These are phyloP conservation scores for Gila orcuttii DNA, from an alignment of 2,113 vertebrate genomes.

Conservation along the genomic window DNA sequence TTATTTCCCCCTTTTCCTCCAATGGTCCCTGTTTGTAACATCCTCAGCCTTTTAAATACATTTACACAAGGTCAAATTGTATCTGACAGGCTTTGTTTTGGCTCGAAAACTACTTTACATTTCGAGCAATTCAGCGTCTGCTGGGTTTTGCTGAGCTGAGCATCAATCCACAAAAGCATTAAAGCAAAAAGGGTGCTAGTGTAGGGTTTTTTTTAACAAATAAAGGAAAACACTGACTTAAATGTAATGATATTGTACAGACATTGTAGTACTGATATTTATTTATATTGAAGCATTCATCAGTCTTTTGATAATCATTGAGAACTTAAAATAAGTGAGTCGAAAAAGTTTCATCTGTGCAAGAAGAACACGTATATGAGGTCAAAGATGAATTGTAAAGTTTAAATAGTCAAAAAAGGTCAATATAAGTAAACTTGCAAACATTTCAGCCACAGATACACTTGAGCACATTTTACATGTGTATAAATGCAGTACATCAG, in stretches of 20 bases:
- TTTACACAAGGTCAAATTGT: slow-evolving; percentile 10
- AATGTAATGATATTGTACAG: slow-evolving; percentile 65
- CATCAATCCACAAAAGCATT: slow-evolving; percentile 27
- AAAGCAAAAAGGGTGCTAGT: slow-evolving; percentile 63
- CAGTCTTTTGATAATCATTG: slow-evolving; percentile 56
- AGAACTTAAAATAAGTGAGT: slow-evolving; percentile 35
- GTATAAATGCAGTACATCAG: slow-evolving; percentile 65
- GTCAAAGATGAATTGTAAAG: slow-evolving; percentile 31
- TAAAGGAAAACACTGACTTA: slow-evolving; percentile 68
- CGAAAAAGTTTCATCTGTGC: slow-evolving; percentile 15
- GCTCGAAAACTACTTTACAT: background rate
- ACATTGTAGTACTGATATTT: slow-evolving; percentile 70
- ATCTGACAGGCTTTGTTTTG: background rate
- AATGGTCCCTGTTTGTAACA: background rate
- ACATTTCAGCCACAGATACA: slow-evolving; percentile 22
- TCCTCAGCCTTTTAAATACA: background rate
- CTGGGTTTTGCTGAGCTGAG: background rate
- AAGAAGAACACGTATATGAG: slow-evolving; percentile 19
- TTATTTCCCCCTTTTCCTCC: background rate
- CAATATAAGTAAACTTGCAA: slow-evolving; percentile 21
- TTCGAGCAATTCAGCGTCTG: background rate
- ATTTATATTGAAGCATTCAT: slow-evolving; percentile 71
- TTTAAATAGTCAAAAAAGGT: slow-evolving; percentile 18
- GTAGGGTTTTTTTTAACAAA: slow-evolving; percentile 56
- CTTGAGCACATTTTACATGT: background rate